A percentile compares a stretch with the other conserved stretches of the same genome.
Evolutionary conservation across 2,888 invertebrate species (phyloP).

Genomic region (Synanthedon formicaeformis): DNA sequence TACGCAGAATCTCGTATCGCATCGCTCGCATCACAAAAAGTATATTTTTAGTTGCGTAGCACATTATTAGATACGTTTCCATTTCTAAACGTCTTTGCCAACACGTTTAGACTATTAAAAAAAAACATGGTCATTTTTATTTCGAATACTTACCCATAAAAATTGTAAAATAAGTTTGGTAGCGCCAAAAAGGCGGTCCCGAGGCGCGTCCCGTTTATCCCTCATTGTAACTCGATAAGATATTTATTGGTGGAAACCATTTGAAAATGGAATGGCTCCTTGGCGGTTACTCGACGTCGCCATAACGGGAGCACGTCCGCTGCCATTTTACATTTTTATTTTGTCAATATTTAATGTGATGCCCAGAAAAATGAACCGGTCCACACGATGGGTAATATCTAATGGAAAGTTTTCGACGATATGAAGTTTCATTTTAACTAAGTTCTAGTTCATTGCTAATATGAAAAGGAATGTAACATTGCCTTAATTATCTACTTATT

Average conservation of each 20-base stretch:
- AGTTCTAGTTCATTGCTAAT: no score
- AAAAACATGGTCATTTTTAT: background rate
- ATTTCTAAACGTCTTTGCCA: background rate
- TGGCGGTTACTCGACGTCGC: slow-evolving; percentile 45
- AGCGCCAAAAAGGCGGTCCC: slow-evolving; percentile 34
- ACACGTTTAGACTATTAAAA: background rate
- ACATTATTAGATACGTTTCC: background rate
- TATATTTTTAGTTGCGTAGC: background rate
- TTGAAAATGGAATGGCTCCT: slow-evolving; percentile 59
- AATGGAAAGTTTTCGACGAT: no score
- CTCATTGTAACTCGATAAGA: slow-evolving; percentile 66
- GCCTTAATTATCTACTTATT: no score
- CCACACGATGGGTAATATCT: slow-evolving; percentile 5
- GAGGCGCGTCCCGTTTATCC: slow-evolving; percentile 37
- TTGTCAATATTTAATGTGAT: slow-evolving; percentile 68
- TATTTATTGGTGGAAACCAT: slow-evolving; percentile 65
- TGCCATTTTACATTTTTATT: slow-evolving; percentile 65
- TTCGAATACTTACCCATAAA: slow-evolving; percentile 4
- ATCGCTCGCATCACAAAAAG: background rate
- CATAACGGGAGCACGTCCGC: slow-evolving; percentile 49
- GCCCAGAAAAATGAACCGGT: slow-evolving; percentile 21
- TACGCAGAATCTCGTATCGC: no score
- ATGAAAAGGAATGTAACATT: no score
- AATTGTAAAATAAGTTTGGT: slow-evolving; percentile 16
- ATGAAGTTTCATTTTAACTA: no score